phyloP scores from a whole-genome alignment of 1,140 invertebrate genomes.

The Tigriopus japonicus region DNA sequence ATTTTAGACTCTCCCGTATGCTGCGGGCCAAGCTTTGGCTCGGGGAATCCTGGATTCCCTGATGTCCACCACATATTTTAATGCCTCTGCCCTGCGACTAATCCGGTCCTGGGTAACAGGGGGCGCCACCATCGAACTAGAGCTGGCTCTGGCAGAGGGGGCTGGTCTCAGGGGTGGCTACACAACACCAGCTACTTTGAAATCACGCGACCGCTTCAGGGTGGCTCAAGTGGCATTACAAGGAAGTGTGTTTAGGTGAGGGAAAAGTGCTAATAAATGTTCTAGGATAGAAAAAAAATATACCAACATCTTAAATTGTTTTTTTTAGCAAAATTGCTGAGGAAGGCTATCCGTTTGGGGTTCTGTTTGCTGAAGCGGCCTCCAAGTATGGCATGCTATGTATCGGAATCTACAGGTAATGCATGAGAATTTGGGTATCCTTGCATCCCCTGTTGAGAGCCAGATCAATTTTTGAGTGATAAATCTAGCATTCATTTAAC shows the following conservation, averaged over 20 bases:
- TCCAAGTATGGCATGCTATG: constrained; percentile 94
- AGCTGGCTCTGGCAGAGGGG: constrained; percentile 90
- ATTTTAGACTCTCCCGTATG: constrained; percentile 1
- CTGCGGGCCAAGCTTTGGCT: constrained; percentile 32
- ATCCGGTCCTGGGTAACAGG: constrained; percentile 51
- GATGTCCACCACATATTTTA: constrained; percentile 57
- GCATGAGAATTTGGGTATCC: not conserved
- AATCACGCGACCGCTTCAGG: not conserved
- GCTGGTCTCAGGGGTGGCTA: constrained; percentile 89
- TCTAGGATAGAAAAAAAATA: too few species aligned
- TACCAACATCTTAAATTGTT: not conserved
- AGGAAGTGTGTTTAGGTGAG: not conserved
- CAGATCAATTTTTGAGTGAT: too few species aligned
- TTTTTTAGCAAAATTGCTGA: constrained; percentile 28
- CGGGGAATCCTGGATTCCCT: constrained; percentile 81
- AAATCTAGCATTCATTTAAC: too few species aligned
- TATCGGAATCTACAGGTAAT: constrained; percentile 80
- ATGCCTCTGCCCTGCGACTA: constrained; percentile 2
- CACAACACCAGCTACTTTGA: constrained; percentile 21
- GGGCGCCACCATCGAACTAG: constrained; percentile 91
- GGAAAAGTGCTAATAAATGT: too few species aligned
- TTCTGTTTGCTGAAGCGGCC: constrained; percentile 85
- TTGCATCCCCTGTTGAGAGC: not conserved
- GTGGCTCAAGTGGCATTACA: not conserved
- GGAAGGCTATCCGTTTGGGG: constrained; percentile 78